These are phyloP conservation scores for Entomobrya proxima DNA, from an alignment of 2,888 invertebrate genomes.

Conservation along the genomic window DNA sequence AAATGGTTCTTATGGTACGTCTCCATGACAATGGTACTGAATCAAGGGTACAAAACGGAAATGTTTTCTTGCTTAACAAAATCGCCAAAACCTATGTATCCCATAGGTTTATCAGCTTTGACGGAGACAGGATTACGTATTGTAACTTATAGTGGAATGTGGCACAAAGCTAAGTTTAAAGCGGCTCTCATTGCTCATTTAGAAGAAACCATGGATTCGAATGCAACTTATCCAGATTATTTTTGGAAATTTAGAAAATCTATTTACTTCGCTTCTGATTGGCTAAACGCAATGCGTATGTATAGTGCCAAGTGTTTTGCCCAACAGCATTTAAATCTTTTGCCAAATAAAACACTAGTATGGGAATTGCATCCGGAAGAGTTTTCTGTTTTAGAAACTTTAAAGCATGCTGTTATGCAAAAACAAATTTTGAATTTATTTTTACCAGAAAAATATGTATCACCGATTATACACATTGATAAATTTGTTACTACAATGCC, in stretches of 20 bases:
- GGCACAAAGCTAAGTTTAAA: neutral
- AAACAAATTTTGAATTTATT: slow-evolving; percentile 1
- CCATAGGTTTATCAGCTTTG: neutral
- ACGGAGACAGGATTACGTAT: slow-evolving; percentile 13
- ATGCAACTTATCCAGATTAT: neutral
- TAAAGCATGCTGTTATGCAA: neutral
- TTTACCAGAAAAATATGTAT: neutral
- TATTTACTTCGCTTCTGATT: neutral
- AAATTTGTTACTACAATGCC: neutral
- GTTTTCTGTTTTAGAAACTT: neutral
- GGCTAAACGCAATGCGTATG: slow-evolving; percentile 3
- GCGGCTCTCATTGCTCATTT: neutral
- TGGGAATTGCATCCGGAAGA: neutral
- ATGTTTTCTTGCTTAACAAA: slow-evolving; percentile 43
- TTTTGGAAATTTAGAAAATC: neutral
- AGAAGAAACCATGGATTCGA: neutral
- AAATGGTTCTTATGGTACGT: slow-evolving; percentile 22
- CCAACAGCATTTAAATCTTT: neutral
- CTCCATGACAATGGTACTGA: neutral
- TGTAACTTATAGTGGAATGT: neutral
- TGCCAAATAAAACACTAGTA: neutral
- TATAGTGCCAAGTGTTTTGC: neutral
- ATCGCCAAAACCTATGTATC: neutral
- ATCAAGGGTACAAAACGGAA: slow-evolving; percentile 15
- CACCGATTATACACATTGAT: neutral